Base-by-base conservation (phyloP, 2,113 vertebrate species). In the Antechinus stuartii region DNA sequence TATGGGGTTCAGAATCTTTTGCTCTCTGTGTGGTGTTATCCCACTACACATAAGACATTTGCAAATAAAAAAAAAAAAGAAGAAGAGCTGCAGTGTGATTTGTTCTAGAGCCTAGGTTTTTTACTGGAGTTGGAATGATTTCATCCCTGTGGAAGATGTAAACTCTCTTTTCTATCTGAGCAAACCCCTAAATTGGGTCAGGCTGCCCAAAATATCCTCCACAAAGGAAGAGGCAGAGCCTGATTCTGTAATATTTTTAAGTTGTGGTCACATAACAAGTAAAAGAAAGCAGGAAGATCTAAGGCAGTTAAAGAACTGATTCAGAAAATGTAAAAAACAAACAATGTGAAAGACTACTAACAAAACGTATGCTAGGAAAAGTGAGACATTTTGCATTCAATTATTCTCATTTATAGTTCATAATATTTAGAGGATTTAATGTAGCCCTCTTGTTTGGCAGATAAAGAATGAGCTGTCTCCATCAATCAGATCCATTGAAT, bases 311-410 rank as follows among this genome's bases (percentile, higher is more conserved):
- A 19, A 30, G 12, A 8, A 42, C n/a, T 22, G 6, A 84, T 84
- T 84, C 68, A 84, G 14, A 84, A 6, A 23, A 22, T 8, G 42
- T 6, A 19, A 84, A 84, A 84, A 84, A 84, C 35, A 42, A 84
- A 23, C 68, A 84, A 23, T 14, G 19, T 42, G 95, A 93, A 95
- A 94, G 10, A 14, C 50, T 12, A 2, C 11, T 57, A 22, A 23
- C 0, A 42, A n/a, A 56, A 50, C 25, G 2, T 14, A 57, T 27
- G 89, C 93, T 91, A 53, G 53, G n/a, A 93, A 93, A 92, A 84
- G 95, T 92, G 95, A 92, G 54, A 61, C 90, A 52, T 94, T 91
- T 96, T 94, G 52, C 76, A 47, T 93, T 93, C 92, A 56, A 93
- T 90, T 94, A 91, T 42, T 94, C 90, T 91, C 91, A 30, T 42